Conservation (phyloP, 2,797 vertebrate genomes). For the Halcyon badia region DNA sequence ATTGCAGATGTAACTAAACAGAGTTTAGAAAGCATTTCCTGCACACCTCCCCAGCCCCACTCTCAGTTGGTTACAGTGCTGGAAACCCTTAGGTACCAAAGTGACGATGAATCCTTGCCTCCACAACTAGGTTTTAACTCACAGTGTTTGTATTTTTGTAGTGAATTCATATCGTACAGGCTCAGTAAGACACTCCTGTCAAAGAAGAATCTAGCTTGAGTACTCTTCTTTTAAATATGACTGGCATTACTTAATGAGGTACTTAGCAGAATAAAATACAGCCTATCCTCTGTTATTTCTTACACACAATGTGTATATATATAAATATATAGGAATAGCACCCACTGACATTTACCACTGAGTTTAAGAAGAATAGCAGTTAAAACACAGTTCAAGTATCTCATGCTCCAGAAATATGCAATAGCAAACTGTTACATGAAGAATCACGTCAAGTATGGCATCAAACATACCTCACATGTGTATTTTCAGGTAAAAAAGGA, state of each 20-base stretch:
- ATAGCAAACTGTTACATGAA: background rate
- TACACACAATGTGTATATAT: background rate
- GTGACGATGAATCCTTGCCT: background rate
- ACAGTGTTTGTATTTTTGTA: background rate
- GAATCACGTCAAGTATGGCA: background rate
- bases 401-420: background rate
- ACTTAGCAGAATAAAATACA: background rate
- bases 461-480: background rate
- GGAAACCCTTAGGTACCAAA: background rate
- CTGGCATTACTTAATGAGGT: background rate
- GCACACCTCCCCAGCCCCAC: fast-evolving
- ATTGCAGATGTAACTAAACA: background rate
- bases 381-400: background rate
- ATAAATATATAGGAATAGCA: background rate
- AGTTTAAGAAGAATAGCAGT: background rate
- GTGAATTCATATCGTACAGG: slow-evolving; percentile 1
- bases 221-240: background rate
- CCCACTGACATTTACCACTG: background rate
- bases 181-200: background rate
- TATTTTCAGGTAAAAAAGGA: background rate
- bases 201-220: slow-evolving; percentile 5
- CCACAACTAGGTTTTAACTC: background rate
- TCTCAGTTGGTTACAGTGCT: background rate
- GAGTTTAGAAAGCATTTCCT: background rate
- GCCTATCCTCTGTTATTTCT: background rate